Evolutionary conservation across 2,888 invertebrate genomes (phyloP).

Genomic region (Leucophenga montana): DNA sequence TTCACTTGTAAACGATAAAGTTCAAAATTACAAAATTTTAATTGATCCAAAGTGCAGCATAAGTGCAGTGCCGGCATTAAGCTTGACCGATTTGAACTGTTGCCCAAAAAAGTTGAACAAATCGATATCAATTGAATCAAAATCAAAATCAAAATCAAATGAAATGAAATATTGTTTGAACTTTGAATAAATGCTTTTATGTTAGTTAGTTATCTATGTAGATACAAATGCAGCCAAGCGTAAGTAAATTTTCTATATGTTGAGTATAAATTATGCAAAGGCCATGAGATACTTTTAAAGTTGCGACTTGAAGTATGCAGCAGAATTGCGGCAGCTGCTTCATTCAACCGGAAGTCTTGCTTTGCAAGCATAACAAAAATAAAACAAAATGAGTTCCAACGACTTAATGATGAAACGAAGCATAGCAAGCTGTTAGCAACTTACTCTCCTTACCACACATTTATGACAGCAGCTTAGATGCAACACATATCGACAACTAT

Average conservation of each 20-base stretch:
- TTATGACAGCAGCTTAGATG: background rate
- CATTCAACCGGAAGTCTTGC: no score
- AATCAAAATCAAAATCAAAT: background rate
- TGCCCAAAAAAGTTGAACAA: background rate
- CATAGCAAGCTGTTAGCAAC: no score
- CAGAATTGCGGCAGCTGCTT: background rate
- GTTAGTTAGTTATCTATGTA: no score
- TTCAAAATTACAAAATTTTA: slow-evolving; percentile 17
- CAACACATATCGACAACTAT: background rate
- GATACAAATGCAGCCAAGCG: no score
- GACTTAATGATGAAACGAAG: no score
- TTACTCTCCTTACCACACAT: no score
- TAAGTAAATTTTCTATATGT: no score
- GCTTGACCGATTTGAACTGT: background rate
- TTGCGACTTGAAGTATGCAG: background rate
- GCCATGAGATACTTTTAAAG: background rate
- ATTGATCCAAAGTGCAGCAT: background rate
- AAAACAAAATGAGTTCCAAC: no score
- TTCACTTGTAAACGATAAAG: background rate
- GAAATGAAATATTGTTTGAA: slow-evolving; percentile 7
- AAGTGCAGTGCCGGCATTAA: background rate
- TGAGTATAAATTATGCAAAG: no score
- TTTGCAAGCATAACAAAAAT: no score
- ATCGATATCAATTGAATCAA: background rate
- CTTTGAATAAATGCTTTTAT: background rate